Evolutionary conservation across 2,113 vertebrate species (phyloP).

Genomic region (Grammomys dolichurus): DNA sequence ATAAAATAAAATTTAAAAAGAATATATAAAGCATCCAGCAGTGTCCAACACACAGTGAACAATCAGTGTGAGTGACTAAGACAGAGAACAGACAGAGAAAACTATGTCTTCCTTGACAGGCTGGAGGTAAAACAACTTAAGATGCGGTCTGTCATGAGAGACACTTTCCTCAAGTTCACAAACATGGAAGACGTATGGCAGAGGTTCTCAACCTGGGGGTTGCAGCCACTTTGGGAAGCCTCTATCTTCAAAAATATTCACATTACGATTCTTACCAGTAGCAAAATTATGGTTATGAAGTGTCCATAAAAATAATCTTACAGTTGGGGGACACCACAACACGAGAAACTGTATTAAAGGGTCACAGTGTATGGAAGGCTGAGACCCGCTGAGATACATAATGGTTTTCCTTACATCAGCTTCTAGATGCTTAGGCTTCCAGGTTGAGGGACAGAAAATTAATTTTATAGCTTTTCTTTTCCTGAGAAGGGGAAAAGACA

Average conservation of each 20-base stretch:
- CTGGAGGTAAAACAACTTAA: not conserved
- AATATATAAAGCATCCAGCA: not conserved
- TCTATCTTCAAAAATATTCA: not conserved
- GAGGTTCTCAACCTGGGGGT: not conserved
- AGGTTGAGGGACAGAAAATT: not conserved
- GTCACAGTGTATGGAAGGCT: not conserved
- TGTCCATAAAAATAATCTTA: not conserved
- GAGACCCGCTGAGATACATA: not conserved
- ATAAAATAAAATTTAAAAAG: not conserved
- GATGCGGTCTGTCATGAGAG: not conserved
- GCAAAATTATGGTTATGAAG: not conserved
- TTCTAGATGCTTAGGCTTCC: constrained; percentile 5
- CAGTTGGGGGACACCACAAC: not conserved
- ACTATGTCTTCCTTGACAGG: constrained; percentile 42
- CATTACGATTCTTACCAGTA: not conserved
- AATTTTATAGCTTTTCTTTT: constrained; percentile 33
- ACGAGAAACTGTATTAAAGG: not conserved
- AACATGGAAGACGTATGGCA: not conserved
- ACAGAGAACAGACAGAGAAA: not conserved
- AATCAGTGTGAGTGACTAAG: not conserved
- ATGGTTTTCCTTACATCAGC: not conserved
- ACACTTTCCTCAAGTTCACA: constrained; percentile 12
- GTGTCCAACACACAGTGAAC: not conserved
- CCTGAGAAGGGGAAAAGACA: not conserved
- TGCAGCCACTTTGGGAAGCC: not conserved